A percentile compares a stretch with the other conserved stretches of the same genome.
Conservation (phyloP, 2,888 invertebrate genomes). For the Lithophane semibrunnea region DNA sequence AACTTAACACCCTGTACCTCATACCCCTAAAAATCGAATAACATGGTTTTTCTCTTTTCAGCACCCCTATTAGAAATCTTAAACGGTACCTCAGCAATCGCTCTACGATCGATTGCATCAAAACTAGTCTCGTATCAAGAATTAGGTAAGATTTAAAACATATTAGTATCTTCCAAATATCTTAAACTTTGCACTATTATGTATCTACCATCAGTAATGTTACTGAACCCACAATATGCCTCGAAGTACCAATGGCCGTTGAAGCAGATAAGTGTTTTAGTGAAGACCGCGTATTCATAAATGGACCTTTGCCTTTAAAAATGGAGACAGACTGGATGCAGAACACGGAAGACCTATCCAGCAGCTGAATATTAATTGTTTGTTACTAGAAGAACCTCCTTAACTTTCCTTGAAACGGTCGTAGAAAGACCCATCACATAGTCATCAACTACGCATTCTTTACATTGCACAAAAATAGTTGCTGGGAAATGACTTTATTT, state of each 20-base stretch:
- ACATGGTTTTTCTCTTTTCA: conserved; percentile 76
- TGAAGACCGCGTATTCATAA: neutral
- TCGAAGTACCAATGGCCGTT: neutral
- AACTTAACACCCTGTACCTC: too few relatives aligned
- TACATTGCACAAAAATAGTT: too few relatives aligned
- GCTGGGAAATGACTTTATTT: too few relatives aligned
- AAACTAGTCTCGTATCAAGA: conserved; percentile 93
- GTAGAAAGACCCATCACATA: too few relatives aligned
- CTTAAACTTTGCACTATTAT: neutral
- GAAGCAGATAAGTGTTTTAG: neutral
- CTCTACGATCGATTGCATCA: conserved; percentile 93
- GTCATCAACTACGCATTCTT: too few relatives aligned
- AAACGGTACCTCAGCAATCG: conserved; percentile 93
- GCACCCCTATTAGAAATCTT: conserved; percentile 93
- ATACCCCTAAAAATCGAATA: too few relatives aligned
- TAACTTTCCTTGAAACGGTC: neutral
- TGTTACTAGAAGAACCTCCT: neutral
- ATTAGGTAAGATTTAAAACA: conserved; percentile 88
- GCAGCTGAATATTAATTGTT: neutral
- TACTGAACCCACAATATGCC: neutral
- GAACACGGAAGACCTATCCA: neutral
- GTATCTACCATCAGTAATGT: neutral
- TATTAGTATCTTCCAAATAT: neutral
- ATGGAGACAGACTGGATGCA: neutral
- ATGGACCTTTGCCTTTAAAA: neutral